Base-by-base conservation (phyloP, 2,797 vertebrate genomes). In the Percopsis omiscomaycus region DNA sequence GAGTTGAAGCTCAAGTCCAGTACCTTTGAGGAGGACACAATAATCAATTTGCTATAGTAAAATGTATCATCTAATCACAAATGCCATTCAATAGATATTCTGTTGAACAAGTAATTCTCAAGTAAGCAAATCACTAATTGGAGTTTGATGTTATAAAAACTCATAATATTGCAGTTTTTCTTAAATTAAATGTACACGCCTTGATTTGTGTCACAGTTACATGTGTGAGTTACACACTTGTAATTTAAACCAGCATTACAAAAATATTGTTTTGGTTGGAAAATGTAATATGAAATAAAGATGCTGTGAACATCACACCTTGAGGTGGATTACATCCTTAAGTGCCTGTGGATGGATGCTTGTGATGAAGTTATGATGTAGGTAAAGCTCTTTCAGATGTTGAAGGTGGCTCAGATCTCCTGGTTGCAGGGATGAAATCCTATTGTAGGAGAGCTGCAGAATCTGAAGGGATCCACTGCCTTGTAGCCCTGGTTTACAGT, bases 1-100 rank as follows among this genome's bases (percentile, higher is more conserved):
- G 82, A 73, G 63, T 97, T 97, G 84, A 83, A 89, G 75, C 93
- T 94, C 81, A 97, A 88, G 81, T 95, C 93, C 54, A 96, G 71
- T 0, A 94, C 83, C 95, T 98, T 64, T 46, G 29, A 77, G 44
- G 42, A 15, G 49, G 22, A 78, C 45, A 75, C 11, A 74, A 50
- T 59, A n/a, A 5, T 61, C 10, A 68, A 59, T 37, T 37, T 37
- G 37, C 5, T 37, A 37, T 37, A 37, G 37, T 37, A 37, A 37
- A 37, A 9, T 9, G 8, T 6, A 37, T 37, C 37, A 37, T 37
- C 22, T 22, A 22, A 37, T 37, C 9, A 9, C 37, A 1, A 37
- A 37, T 37, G 37, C 37, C 37, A 9, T 37, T 37, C 37, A 9
- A 37, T 37, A 37, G 22, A 22, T 22, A 22, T 22, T 37, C 37